Conservation (phyloP, 2,888 invertebrate species). For the Dorcus parallelipipedus region DNA sequence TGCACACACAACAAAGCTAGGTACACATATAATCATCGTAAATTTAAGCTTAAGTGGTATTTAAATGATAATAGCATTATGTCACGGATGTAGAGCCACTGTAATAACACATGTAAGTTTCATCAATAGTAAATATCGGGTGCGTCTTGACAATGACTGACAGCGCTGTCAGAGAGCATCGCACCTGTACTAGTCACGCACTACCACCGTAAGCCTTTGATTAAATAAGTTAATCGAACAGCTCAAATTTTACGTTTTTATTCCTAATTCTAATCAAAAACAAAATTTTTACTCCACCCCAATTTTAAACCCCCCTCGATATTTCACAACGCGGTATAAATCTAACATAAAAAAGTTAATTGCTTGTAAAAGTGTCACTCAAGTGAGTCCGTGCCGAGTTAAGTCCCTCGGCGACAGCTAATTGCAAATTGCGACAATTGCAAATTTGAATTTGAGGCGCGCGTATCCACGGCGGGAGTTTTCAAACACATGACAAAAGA, state of each 20-base stretch:
- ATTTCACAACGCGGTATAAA: constrained; percentile 21
- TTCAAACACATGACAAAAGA: constrained; percentile 19
- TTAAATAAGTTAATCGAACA: too few species aligned
- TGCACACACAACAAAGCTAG: constrained; percentile 14
- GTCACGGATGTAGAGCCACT: constrained; percentile 19
- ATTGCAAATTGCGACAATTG: constrained; percentile 43
- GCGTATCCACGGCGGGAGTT: constrained; percentile 21
- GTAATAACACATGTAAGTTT: constrained; percentile 29
- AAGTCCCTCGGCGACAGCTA: constrained; percentile 36
- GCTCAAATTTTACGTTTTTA: too few species aligned
- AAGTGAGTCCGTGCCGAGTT: constrained; percentile 43
- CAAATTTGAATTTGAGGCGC: constrained; percentile 18
- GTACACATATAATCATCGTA: constrained; percentile 14
- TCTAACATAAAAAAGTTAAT: constrained; percentile 34
- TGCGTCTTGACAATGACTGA: constrained; percentile 27
- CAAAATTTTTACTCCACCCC: constrained; percentile 8
- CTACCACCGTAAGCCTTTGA: not conserved
- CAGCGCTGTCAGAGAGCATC: constrained; percentile 25
- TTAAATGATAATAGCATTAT: constrained; percentile 22
- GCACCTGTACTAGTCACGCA: constrained; percentile 25
- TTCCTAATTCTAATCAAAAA: not conserved
- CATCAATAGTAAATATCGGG: constrained; percentile 31
- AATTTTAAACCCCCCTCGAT: constrained; percentile 2
- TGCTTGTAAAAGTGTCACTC: constrained; percentile 46
- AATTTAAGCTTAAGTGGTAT: constrained; percentile 16